Conservation (phyloP, 2,888 invertebrate genomes). For the Hypercompe scribonia region DNA sequence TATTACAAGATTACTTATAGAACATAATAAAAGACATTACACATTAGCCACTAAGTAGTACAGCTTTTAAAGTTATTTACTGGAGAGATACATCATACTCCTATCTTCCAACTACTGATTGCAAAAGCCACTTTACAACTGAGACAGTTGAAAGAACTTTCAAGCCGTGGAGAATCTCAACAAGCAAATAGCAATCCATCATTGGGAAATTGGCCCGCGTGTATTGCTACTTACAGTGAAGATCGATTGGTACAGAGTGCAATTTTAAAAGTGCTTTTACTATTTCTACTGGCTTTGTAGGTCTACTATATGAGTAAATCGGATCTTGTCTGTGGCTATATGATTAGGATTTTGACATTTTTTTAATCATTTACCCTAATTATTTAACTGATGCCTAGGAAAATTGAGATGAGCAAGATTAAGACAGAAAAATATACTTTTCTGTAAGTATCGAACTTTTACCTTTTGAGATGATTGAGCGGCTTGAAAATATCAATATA, state of each 20-base stretch:
- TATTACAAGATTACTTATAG: neutral
- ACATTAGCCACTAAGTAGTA: neutral
- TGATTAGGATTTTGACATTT: neutral
- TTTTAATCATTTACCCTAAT: neutral
- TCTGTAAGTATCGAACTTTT: too few species aligned
- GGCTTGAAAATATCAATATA: too few species aligned
- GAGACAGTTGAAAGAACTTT: conserved; percentile 15
- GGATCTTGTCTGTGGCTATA: too few species aligned
- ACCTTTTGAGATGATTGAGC: too few species aligned
- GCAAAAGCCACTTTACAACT: conserved; percentile 7
- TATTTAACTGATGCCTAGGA: neutral
- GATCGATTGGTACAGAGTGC: conserved; percentile 3
- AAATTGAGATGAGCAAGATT: too few species aligned
- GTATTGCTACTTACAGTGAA: conserved; percentile 6
- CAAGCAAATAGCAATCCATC: conserved; percentile 18
- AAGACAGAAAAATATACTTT: neutral
- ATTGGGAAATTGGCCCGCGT: conserved; percentile 12
- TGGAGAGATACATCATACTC: neutral
- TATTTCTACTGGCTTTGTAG: neutral
- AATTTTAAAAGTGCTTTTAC: neutral
- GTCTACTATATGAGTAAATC: neutral
- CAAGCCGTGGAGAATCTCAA: conserved; percentile 5
- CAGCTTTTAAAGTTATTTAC: conserved; percentile 7
- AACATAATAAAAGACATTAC: neutral
- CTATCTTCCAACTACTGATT: conserved; percentile 5